Evolutionary conservation across 30 jellyfish, hydroid and myxozoan species (phyloP).

Genomic region (Morbakka virulenta): DNA sequence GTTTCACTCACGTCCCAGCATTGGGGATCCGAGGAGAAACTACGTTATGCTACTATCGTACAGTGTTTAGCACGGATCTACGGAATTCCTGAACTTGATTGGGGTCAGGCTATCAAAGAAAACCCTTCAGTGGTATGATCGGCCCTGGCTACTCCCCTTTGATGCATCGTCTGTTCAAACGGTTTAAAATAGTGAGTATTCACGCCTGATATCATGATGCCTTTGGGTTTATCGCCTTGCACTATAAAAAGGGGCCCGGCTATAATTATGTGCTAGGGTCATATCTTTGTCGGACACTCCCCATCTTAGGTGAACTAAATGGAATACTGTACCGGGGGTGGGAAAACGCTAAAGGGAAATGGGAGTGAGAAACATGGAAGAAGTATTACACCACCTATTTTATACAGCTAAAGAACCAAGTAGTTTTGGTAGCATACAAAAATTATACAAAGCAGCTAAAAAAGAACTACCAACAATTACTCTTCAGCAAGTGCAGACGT

Average conservation of each 20-base stretch:
- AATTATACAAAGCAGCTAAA: conserved; percentile 41
- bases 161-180: neutral
- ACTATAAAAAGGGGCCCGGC: neutral
- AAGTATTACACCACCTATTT: neutral
- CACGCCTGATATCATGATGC: neutral
- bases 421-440: conserved; percentile 13
- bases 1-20: neutral
- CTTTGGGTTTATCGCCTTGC: neutral
- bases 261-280: neutral
- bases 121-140: neutral
- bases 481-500: conserved; percentile 9
- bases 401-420: conserved; percentile 7
- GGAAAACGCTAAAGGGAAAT: neutral
- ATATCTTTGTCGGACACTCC: neutral
- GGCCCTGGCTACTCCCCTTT: neutral
- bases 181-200: neutral
- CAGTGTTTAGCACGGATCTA: neutral
- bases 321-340: neutral
- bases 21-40: neutral
- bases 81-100: neutral
- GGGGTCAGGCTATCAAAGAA: neutral
- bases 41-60: neutral
- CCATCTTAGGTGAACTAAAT: neutral
- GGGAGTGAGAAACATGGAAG: neutral
- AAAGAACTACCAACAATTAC: conserved; percentile 20